phyloP scores from a whole-genome alignment of 2,113 vertebrate species.

The Cyanoramphus novaezelandiae region DNA sequence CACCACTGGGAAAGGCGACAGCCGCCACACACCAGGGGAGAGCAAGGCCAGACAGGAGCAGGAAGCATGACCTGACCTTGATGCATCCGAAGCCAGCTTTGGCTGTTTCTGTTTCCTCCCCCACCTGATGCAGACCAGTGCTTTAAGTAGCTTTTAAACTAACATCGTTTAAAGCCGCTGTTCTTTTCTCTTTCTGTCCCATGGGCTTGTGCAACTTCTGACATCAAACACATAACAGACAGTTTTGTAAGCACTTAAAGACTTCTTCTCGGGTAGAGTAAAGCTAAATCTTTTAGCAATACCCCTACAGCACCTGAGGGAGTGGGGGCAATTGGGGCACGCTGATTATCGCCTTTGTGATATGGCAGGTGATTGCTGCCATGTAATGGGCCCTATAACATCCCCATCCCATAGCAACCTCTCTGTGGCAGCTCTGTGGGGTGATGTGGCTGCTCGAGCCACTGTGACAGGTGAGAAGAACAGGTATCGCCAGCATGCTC shows the following conservation, averaged over 20 bases:
- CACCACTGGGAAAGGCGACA: fast-evolving
- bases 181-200: background rate
- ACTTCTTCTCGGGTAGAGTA: background rate
- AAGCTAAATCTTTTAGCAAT: background rate
- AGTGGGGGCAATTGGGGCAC: background rate
- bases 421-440: too few species aligned
- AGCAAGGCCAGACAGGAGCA: background rate
- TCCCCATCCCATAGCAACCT: too few species aligned
- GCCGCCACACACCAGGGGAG: too few species aligned
- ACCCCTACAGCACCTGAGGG: background rate
- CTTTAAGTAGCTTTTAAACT: background rate
- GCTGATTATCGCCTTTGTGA: background rate
- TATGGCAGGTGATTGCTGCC: background rate
- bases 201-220: background rate
- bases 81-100: background rate
- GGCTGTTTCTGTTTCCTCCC: background rate
- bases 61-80: background rate
- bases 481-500: background rate
- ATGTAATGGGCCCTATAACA: background rate
- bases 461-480: too few species aligned
- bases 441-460: background rate
- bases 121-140: background rate
- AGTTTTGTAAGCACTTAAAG: background rate
- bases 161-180: background rate
- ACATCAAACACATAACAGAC: background rate